Evolutionary conservation across 2,797 vertebrate species (phyloP).

Genomic region (Cossypha dichroa): DNA sequence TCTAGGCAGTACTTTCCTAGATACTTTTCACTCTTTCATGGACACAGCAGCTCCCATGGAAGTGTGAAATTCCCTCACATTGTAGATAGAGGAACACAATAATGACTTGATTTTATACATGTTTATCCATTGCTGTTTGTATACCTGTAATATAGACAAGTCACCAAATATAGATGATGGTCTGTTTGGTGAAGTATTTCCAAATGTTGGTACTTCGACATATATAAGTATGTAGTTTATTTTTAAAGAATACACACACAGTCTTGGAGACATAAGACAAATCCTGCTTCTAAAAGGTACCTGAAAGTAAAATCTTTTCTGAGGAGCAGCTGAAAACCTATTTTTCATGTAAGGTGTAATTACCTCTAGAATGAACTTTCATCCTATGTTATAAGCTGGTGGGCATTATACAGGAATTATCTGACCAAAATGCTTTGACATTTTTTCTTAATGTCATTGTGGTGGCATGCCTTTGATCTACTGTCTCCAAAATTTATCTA

Average conservation of each 20-base stretch:
- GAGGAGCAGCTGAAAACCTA: not conserved
- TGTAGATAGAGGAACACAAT: not conserved
- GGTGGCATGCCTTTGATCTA: not conserved
- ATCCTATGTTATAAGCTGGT: not conserved
- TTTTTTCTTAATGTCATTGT: not conserved
- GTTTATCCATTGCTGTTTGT: not conserved
- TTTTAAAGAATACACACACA: not conserved
- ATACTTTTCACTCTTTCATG: not conserved
- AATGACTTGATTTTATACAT: not conserved
- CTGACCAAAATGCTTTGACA: not conserved
- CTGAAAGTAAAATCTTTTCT: not conserved
- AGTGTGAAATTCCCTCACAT: not conserved
- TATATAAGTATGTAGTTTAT: not conserved
- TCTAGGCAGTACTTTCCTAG: too few relatives aligned
- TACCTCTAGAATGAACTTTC: not conserved
- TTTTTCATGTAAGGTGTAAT: not conserved
- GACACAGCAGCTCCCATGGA: not conserved
- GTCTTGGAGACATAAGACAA: not conserved
- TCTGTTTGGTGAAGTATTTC: not conserved
- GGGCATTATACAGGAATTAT: not conserved
- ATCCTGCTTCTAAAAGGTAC: not conserved
- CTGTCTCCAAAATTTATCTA: not conserved
- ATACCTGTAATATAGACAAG: not conserved
- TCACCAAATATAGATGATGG: not conserved
- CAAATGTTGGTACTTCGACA: not conserved